Evolutionary conservation across 2,888 invertebrate species (phyloP).

Genomic region (Serripes groenlandicus): DNA sequence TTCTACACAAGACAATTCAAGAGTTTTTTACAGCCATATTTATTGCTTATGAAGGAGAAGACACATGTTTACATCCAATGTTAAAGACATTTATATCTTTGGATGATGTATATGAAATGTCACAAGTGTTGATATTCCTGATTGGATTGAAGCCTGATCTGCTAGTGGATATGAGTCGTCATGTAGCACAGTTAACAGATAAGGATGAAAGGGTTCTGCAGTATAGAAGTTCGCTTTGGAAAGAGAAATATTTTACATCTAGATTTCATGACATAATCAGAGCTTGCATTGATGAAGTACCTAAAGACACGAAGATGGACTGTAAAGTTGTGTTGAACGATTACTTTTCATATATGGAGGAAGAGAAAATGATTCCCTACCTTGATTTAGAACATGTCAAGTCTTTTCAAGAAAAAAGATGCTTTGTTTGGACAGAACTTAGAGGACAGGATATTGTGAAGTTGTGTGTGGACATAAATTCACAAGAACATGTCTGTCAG

Average conservation of each 20-base stretch:
- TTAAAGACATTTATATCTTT: neutral
- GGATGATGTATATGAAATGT: neutral
- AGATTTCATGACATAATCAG: neutral
- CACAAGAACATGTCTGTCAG: too few relatives aligned
- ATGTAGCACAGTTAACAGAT: neutral
- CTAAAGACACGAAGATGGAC: neutral
- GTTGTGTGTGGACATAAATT: too few relatives aligned
- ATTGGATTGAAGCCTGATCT: neutral
- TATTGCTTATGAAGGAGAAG: neutral
- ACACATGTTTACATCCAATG: neutral
- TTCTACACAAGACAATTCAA: constrained; percentile 20
- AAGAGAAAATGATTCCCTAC: too few relatives aligned
- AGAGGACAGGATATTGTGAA: too few relatives aligned
- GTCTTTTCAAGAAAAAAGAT: too few relatives aligned
- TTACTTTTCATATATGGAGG: too few relatives aligned
- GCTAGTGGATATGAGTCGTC: neutral
- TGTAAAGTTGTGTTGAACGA: too few relatives aligned
- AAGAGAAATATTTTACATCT: neutral
- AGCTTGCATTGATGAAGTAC: neutral
- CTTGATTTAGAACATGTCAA: too few relatives aligned
- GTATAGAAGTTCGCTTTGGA: neutral
- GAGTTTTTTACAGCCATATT: constrained; percentile 13
- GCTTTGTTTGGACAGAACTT: too few relatives aligned
- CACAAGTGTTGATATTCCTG: neutral
- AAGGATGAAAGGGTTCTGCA: neutral